Evolutionary conservation across 2,888 invertebrate species (phyloP), one percentile per base, ranked within the genome.

Genomic region (Synergus japonicus): DNA sequence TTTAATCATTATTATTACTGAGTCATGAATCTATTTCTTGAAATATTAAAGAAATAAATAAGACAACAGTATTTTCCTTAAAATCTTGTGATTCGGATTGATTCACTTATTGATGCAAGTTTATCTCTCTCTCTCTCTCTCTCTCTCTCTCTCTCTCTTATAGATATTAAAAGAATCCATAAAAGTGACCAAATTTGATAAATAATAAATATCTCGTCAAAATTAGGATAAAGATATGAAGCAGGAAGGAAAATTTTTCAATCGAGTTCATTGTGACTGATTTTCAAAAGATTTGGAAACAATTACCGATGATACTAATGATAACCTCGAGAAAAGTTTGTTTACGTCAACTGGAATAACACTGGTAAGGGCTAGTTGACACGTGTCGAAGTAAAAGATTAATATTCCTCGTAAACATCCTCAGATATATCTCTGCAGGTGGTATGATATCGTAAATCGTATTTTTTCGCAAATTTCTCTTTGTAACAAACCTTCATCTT

Each of bases 281-380:
- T 41, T 58, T n/a, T 7, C 15, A n/a, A 29, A 49, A 73, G 15
- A 58, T 54, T 54, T 5, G 29, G 29, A 10, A 41, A 58, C 37
- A 73, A 58, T 54, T 4, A 73, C 54, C n/a, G 73, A 54, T 73
- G 54, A 54, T 73, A 22, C 49, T 73, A 54, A 73, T 58, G 37
- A 13, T 18, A 73, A 37, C 37, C 37, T 73, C 54, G 10, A 54
- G 73, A 49, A 73, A 73, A 37, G 73, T 58, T 49, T n/a, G 49
- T 13, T 54, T 73, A 54, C 41, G 37, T 54, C 49, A 73, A 73
- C 37, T 58, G 73, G 73, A 73, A 73, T 49, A 73, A 73, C 49
- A 54, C 73, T 73, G 37, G 49, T 54, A 37, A 73, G n/a, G 54
- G 37, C 29, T 41, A 73, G 54, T 49, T 73, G 54, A 73, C 54